Evolutionary conservation across 2,888 invertebrate species (phyloP).

Genomic region (Epinotia ramella): DNA sequence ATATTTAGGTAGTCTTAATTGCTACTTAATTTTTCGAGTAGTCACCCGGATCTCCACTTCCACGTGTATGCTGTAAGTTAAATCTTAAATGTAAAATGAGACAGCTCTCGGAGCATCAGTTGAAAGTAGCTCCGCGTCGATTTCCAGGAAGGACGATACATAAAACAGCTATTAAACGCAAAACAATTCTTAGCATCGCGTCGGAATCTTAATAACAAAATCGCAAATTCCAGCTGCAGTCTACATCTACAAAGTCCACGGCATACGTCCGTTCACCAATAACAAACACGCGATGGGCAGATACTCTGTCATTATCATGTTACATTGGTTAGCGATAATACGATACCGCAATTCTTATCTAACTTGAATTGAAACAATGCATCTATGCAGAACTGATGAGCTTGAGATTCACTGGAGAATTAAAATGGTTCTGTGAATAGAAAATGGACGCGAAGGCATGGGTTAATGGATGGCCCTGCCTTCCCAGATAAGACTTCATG

Average conservation of each 20-base stretch:
- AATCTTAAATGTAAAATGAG: background rate
- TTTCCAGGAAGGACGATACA: constrained; percentile 29
- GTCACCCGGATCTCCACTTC: no score
- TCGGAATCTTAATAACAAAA: constrained; percentile 28
- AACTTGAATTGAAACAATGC: constrained; percentile 23
- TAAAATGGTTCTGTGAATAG: constrained; percentile 10
- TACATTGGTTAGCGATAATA: constrained; percentile 43
- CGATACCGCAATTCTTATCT: constrained; percentile 31
- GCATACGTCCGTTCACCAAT: constrained; percentile 22
- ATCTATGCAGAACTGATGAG: constrained; percentile 27
- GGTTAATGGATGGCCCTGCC: constrained; percentile 13
- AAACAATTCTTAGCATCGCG: constrained; percentile 11
- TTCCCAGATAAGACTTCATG: constrained; percentile 5
- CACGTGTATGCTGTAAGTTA: background rate
- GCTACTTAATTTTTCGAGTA: no score
- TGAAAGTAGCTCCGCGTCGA: background rate
- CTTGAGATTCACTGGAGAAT: constrained; percentile 19
- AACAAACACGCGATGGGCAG: constrained; percentile 37
- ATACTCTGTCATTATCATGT: constrained; percentile 40
- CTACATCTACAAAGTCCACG: constrained; percentile 10
- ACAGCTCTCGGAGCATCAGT: background rate
- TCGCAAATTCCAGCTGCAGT: constrained; percentile 19
- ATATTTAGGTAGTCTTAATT: no score
- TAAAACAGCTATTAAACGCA: constrained; percentile 20
- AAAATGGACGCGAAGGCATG: constrained; percentile 9